Conservation (phyloP, 2,888 invertebrate species). For the Petrolisthes cinctipes region DNA sequence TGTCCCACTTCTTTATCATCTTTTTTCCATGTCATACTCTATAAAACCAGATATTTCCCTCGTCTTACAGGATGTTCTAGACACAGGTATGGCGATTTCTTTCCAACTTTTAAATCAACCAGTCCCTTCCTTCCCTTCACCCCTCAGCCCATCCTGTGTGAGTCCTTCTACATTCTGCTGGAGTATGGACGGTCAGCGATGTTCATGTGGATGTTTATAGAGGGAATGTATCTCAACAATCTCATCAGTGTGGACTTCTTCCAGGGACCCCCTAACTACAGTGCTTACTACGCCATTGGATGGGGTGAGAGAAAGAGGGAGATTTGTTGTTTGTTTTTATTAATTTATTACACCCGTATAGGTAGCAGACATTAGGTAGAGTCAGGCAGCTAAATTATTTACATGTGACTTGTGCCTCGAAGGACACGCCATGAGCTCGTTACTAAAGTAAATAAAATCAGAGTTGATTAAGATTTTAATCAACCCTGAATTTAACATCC, state of each 20-base stretch:
- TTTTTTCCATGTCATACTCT: no score
- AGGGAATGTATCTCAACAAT: conserved; percentile 88
- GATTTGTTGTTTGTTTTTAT: neutral
- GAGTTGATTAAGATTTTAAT: no score
- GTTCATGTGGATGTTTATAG: conserved; percentile 98
- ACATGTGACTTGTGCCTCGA: neutral
- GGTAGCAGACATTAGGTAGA: neutral
- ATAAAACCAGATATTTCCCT: no score
- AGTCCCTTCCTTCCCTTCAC: neutral
- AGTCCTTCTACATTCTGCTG: conserved; percentile 81
- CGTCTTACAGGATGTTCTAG: no score
- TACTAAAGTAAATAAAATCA: no score
- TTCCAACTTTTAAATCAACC: neutral
- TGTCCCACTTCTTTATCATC: no score
- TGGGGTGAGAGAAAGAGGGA: conserved; percentile 66
- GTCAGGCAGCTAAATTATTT: neutral
- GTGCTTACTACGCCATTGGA: conserved; percentile 66
- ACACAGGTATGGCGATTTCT: no score
- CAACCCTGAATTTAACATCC: no score
- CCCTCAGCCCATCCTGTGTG: conserved; percentile 82
- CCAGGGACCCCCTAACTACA: conserved; percentile 66
- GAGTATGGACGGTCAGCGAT: conserved; percentile 91
- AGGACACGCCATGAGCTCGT: no score
- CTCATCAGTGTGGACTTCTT: conserved; percentile 72
- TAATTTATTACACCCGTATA: neutral